Conservation (phyloP, 2,888 invertebrate genomes). For the Dastarcus helophoroides region DNA sequence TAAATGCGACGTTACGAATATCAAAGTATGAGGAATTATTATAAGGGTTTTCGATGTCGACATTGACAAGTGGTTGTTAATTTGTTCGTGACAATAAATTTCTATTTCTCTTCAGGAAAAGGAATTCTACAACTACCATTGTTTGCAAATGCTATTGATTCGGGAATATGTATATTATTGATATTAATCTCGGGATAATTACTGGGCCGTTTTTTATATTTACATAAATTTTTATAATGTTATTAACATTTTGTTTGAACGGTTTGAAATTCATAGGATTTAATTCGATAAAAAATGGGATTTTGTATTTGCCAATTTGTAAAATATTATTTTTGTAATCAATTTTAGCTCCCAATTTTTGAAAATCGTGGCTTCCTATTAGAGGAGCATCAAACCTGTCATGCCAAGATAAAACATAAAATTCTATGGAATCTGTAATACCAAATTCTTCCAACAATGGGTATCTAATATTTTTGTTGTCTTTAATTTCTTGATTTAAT, state of each 20-base stretch:
- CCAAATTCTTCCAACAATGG: slow-evolving; percentile 11
- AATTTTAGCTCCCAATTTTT: slow-evolving; percentile 11
- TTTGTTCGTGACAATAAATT: slow-evolving; percentile 9
- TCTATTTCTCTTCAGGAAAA: slow-evolving; percentile 4
- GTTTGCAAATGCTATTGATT: slow-evolving; percentile 8
- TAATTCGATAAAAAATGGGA: slow-evolving; percentile 11
- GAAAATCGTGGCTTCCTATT: slow-evolving; percentile 12
- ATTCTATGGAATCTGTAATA: slow-evolving; percentile 6
- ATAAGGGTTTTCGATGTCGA: slow-evolving; percentile 3
- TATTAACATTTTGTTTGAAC: slow-evolving; percentile 4
- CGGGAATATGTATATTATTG: slow-evolving; percentile 5
- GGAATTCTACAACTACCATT: slow-evolving; percentile 9
- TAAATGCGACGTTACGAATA: slow-evolving; percentile 8
- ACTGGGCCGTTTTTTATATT: slow-evolving; percentile 10
- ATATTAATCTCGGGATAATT: slow-evolving; percentile 8
- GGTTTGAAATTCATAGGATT: slow-evolving; percentile 9
- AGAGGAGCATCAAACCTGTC: slow-evolving; percentile 11
- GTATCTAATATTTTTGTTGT: slow-evolving; percentile 9
- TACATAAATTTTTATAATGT: slow-evolving; percentile 8
- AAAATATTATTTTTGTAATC: slow-evolving; percentile 9
- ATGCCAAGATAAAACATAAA: slow-evolving; percentile 11
- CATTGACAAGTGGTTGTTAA: slow-evolving; percentile 9
- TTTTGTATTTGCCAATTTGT: slow-evolving; percentile 6
- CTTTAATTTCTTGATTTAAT: slow-evolving; percentile 6
- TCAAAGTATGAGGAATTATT: background rate